Evolutionary conservation across 2,888 invertebrate genomes (phyloP), one percentile per base, ranked within the genome.

Genomic region (Plebejus melissa): DNA sequence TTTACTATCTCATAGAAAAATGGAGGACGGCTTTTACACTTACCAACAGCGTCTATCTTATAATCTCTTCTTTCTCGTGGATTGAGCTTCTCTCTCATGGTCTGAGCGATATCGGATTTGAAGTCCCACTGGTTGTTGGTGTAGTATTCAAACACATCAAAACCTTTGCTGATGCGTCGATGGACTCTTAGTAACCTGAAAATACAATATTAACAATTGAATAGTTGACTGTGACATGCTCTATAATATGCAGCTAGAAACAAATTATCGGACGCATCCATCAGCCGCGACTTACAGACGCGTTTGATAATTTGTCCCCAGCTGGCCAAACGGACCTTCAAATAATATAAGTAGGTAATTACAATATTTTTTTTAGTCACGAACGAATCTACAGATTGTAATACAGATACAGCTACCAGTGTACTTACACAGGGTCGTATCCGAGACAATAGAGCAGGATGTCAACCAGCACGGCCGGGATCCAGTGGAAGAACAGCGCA

Each of bases 111-210:
- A 74, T 95, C 94, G 32, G 97, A 97, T 70, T 96, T 95, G 86
- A 98, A 98, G 83, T 97, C 96, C 98, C 98, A 98, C 79, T 98
- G 97, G 84, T 97, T 97, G 85, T 97, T 97, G 0, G 98, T 98
- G 89, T 98, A 98, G 86, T 98, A 98, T 84, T 98, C 97, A 83
- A 98, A 96, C 0, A 97, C 97, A 82, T 97, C 97, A 83, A 98
- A 97, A 0, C 98, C 97, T 90, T 97, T 97, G 79, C 94, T 95
- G 81, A 98, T 96, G 72, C 97, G 95, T 76, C 96, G 95, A 80
- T 98, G 98, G 1, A 98, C 96, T 74, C 96, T 95, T 83, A 97
- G 96, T 84, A 98, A 93, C 46, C 98, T 98, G 86, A 0, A 90
- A 85, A 9, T 5, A 9, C 6, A 54, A 54, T 16, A 32, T 46